phyloP scores from a whole-genome alignment of 2,888 invertebrate species.

The Sarcophaga carnaria region DNA sequence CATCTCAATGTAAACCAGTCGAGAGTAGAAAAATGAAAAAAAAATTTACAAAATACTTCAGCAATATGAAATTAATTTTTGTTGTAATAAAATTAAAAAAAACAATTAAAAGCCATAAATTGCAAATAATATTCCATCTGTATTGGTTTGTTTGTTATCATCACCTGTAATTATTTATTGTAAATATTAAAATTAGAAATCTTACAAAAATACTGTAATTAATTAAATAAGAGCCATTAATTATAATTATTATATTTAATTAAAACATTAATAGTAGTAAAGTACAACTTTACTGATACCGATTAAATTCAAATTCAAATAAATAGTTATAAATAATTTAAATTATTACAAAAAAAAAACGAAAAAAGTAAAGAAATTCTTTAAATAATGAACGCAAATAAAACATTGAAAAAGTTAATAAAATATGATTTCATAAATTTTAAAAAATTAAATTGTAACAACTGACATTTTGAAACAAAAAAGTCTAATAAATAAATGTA shows the following conservation, averaged over 20 bases:
- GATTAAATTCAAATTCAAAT: not conserved
- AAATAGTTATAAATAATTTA: slow-evolving; percentile 43
- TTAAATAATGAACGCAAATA: slow-evolving; percentile 5
- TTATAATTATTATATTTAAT: slow-evolving; percentile 26
- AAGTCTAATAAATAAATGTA: slow-evolving; percentile 36
- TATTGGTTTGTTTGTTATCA: not conserved
- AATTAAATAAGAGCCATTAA: not conserved
- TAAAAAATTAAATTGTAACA: slow-evolving; percentile 23
- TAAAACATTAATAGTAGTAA: not conserved
- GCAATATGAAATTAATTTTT: not conserved
- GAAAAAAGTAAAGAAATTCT: no score
- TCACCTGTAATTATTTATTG: slow-evolving; percentile 55
- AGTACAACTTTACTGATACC: slow-evolving; percentile 26
- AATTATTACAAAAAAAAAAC: not conserved
- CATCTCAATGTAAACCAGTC: slow-evolving; percentile 16
- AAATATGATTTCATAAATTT: slow-evolving; percentile 57
- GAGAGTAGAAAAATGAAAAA: no score
- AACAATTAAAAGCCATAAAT: not conserved
- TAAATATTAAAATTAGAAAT: slow-evolving; percentile 45
- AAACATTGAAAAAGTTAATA: slow-evolving; percentile 42
- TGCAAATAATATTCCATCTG: not conserved
- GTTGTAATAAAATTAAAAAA: not conserved
- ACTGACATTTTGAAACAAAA: slow-evolving; percentile 33
- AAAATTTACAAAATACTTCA: not conserved
- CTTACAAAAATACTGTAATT: slow-evolving; percentile 9